Base-by-base conservation (phyloP, 2,888 invertebrate genomes). In the Hydriomena furcata region DNA sequence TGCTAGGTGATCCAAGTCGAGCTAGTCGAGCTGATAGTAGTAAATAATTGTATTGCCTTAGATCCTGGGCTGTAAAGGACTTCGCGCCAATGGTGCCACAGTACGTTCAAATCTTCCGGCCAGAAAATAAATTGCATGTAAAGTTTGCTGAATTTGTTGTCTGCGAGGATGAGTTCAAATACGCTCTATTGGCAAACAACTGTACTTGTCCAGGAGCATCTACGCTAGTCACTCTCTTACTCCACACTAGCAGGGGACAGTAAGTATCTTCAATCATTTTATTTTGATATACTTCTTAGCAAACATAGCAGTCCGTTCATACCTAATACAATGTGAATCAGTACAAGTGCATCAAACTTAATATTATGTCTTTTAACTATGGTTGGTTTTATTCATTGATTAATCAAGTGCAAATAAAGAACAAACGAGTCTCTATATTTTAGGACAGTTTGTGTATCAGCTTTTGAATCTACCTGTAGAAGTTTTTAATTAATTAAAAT, bases 161-260 rank as follows among this genome's bases (percentile, higher is more conserved):
- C 24, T 99, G 99, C 85, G 99, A 99, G 84, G 99, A 99, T 80
- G 99, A 99, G 87, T 98, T 99, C 90, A 99, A 99, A 85, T 99
- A 99, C 82, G 99, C 99, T 12, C 92, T 99, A 51, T 91, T 99
- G 63, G 99, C 99, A 55, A 99, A 99, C 91, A 99, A 99, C 87
- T 99, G 99, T 89, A 96, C 99, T 56, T 98, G 98, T 83, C 99
- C 99, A 0, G 99, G 99, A 8, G 98, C 98, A 7, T 99, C 99
- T 32, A 99, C 99, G 0, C 92, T 99, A 53, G 98, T 99, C 60
- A 99, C 99, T 0, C 92, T 99, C 0, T 92, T 99, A 36, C 92
- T 99, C 48, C 99, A 99, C 81, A 99, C 99, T 1, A 99, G 99
- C 45, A 92, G 99, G 51, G 99, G 99, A 91, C 98, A 98, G 99